These are phyloP conservation scores for Sclerodermus sp. DNA, from an alignment of 2,888 invertebrate genomes.

Conservation along the genomic window DNA sequence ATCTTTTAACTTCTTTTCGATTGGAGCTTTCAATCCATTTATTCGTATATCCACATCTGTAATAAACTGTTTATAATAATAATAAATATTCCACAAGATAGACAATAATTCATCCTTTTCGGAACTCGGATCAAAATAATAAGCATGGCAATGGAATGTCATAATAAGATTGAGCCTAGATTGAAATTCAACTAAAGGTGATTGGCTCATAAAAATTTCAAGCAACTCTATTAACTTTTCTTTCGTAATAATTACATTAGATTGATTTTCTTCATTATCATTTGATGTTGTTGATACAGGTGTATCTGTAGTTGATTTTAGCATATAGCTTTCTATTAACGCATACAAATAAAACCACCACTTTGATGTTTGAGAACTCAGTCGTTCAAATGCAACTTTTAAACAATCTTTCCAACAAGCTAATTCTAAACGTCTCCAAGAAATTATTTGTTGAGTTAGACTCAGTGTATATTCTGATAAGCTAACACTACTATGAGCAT, in stretches of 20 bases:
- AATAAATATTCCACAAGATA: conserved; percentile 78
- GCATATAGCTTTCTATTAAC: conserved; percentile 67
- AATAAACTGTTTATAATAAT: conserved; percentile 82
- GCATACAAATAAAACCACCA: conserved; percentile 92
- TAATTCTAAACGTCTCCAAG: conserved; percentile 90
- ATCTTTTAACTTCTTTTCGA: conserved; percentile 89
- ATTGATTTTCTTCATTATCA: conserved; percentile 7
- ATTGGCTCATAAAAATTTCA: conserved; percentile 80
- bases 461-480: conserved; percentile 72
- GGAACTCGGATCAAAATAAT: conserved; percentile 61
- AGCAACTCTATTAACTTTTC: conserved; percentile 65
- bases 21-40: conserved; percentile 72
- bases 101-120: conserved; percentile 63
- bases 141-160: conserved; percentile 79
- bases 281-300: conserved; percentile 41
- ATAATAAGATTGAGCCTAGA: conserved; percentile 76
- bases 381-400: conserved; percentile 67
- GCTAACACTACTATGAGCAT: conserved; percentile 85
- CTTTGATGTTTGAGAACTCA: conserved; percentile 71
- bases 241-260: conserved; percentile 36
- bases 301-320: conserved; percentile 5
- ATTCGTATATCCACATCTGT: conserved; percentile 68
- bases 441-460: conserved; percentile 80
- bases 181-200: conserved; percentile 82
- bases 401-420: conserved; percentile 85